Evolutionary conservation across 2,113 vertebrate species (phyloP).

Genomic region (Apaloderma vittatum): DNA sequence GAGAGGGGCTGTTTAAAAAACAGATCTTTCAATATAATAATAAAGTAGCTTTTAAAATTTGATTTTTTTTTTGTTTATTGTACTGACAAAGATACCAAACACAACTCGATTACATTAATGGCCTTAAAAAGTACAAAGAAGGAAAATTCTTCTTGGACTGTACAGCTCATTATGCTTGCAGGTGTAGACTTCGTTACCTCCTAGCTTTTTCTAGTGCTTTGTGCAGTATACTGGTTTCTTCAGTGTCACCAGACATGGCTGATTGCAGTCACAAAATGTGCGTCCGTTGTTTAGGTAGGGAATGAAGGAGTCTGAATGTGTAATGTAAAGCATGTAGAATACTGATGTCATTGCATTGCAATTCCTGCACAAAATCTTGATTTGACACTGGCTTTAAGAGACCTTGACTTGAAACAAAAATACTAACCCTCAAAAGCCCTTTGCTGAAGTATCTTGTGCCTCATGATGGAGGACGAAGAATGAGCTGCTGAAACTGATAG

Average conservation of each 20-base stretch:
- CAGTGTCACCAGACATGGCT: background rate
- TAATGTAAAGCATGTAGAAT: background rate
- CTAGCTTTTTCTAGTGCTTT: background rate
- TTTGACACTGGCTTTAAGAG: background rate
- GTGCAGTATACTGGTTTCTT: background rate
- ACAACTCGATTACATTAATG: background rate
- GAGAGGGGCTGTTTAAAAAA: background rate
- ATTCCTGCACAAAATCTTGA: background rate
- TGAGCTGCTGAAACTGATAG: background rate
- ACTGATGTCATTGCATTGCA: background rate
- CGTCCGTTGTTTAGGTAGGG: background rate
- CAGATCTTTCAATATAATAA: background rate
- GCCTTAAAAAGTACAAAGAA: background rate
- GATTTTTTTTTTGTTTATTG: background rate
- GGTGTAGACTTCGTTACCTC: background rate
- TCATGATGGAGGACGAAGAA: background rate
- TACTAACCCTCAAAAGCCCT: background rate
- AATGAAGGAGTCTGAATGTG: background rate
- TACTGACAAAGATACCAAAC: background rate
- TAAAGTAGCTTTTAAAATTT: background rate
- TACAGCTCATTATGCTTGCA: background rate
- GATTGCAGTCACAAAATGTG: background rate
- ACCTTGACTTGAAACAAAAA: background rate
- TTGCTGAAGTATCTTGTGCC: background rate
- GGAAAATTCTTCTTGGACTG: background rate